Conservation (phyloP, 2,797 vertebrate species). For the Chelon auratus region DNA sequence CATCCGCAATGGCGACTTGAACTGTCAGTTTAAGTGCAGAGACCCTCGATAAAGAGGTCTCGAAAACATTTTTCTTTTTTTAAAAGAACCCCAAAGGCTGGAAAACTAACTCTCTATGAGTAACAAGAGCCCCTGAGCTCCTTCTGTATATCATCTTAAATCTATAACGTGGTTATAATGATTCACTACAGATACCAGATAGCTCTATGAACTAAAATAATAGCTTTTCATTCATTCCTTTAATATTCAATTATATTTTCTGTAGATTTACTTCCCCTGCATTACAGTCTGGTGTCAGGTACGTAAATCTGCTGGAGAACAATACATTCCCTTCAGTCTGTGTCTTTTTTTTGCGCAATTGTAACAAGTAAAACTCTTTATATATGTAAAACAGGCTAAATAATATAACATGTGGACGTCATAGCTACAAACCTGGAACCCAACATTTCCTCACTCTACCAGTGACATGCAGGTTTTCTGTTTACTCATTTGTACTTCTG, state of each 20-base stretch:
- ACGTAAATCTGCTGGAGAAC: neutral
- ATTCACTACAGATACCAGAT: conserved; percentile 6
- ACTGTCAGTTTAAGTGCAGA: conserved; percentile 25
- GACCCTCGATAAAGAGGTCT: conserved; percentile 21
- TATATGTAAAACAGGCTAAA: no score
- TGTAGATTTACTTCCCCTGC: neutral
- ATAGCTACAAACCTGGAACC: neutral
- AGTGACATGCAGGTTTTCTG: neutral
- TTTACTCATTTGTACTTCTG: neutral
- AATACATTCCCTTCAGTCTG: conserved; percentile 10
- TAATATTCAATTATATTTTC: neutral
- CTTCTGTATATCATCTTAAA: neutral
- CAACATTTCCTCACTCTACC: neutral
- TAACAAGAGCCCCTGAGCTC: conserved; percentile 15
- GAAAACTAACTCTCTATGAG: neutral
- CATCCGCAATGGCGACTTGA: neutral
- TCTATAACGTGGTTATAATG: neutral
- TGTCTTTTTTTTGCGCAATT: neutral
- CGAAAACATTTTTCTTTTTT: neutral
- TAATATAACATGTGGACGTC: no score
- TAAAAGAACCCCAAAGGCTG: conserved; percentile 15
- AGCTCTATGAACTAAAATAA: neutral
- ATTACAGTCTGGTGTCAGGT: neutral
- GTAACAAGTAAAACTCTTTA: neutral
- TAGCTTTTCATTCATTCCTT: neutral